phyloP scores from a whole-genome alignment of 1,140 invertebrate genomes.

The Venturia canescens region DNA sequence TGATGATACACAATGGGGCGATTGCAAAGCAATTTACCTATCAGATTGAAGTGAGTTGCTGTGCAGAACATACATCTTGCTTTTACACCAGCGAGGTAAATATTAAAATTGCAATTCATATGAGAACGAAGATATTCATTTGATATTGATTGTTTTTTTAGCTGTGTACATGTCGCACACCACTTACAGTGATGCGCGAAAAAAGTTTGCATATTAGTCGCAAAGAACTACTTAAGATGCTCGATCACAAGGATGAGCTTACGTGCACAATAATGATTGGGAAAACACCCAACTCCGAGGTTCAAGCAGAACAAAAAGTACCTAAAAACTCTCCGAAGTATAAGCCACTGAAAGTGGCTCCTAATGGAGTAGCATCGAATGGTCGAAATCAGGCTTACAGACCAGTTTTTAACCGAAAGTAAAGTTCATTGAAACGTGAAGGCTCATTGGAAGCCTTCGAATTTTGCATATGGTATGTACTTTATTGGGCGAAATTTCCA shows the following conservation, averaged over 20 bases:
- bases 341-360: too few relatives aligned
- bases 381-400: too few relatives aligned
- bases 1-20: constrained; percentile 57
- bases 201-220: constrained; percentile 49
- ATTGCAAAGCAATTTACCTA: constrained; percentile 60
- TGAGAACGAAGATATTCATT: neutral
- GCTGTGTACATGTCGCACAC: constrained; percentile 40
- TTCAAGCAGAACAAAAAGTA: too few relatives aligned
- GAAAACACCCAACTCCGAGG: neutral
- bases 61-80: neutral
- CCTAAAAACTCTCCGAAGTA: too few relatives aligned
- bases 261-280: neutral
- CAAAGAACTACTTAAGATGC: constrained; percentile 23
- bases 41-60: constrained; percentile 54
- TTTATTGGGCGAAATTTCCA: too few relatives aligned
- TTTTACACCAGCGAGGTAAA: constrained; percentile 54
- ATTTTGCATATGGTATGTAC: too few relatives aligned
- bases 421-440: too few relatives aligned
- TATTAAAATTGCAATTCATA: constrained; percentile 9
- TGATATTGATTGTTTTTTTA: constrained; percentile 27
- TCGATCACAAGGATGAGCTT: constrained; percentile 26
- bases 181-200: constrained; percentile 1
- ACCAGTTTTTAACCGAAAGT: too few relatives aligned
- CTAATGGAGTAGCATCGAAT: too few relatives aligned
- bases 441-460: too few relatives aligned